phyloP scores from a whole-genome alignment of 1,140 invertebrate genomes.

The Samia ricini region DNA sequence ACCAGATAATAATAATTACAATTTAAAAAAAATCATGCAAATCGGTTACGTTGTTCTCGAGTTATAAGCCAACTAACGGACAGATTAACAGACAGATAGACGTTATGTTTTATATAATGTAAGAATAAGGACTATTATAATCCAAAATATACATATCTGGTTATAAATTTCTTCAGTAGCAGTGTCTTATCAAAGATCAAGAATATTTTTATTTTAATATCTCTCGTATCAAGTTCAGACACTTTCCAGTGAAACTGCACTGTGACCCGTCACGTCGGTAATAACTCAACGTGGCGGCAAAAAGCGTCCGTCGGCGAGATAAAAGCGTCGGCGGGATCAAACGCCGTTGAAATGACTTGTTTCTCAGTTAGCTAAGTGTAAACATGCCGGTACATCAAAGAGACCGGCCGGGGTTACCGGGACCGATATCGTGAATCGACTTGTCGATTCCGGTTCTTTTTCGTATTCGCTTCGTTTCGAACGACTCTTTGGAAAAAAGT shows the following conservation, averaged over 20 bases:
- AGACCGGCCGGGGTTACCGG: constrained; percentile 36
- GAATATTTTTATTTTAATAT: neutral
- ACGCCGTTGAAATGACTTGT: constrained; percentile 67
- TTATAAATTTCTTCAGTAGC: too few relatives aligned
- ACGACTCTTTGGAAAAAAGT: too few relatives aligned
- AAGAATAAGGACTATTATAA: too few relatives aligned
- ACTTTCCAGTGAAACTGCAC: neutral
- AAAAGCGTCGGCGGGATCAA: constrained; percentile 47
- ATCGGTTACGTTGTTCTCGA: too few relatives aligned
- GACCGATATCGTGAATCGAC: constrained; percentile 15
- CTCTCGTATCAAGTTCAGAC: neutral
- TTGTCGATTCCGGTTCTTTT: neutral
- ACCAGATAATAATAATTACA: too few relatives aligned
- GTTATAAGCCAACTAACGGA: too few relatives aligned
- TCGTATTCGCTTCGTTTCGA: neutral
- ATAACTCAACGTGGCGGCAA: constrained; percentile 56
- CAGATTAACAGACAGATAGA: too few relatives aligned
- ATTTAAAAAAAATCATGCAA: too few relatives aligned
- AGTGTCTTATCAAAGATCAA: neutral
- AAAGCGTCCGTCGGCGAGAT: constrained; percentile 52
- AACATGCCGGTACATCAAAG: constrained; percentile 65
- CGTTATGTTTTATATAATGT: too few relatives aligned
- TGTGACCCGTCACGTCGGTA: constrained; percentile 37
- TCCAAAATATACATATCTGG: too few relatives aligned
- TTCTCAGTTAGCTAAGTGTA: constrained; percentile 72